phyloP scores from a whole-genome alignment of 2,797 vertebrate species.

The Mastacembelus armatus region DNA sequence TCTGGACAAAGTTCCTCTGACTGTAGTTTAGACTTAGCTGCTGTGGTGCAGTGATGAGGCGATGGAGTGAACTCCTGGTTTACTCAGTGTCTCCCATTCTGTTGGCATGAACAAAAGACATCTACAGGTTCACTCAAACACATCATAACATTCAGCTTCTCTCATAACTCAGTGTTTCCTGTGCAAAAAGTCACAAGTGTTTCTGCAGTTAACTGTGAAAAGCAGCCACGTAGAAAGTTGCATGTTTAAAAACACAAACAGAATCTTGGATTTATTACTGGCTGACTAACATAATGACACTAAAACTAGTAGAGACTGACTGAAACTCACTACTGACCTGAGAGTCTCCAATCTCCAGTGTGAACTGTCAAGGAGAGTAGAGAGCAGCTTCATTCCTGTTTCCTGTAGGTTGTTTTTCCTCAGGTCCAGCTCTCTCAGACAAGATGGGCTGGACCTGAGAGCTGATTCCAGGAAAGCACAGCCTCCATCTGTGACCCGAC shows the following conservation, averaged over 20 bases:
- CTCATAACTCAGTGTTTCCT: not conserved
- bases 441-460: slow-evolving; percentile 15
- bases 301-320: not conserved
- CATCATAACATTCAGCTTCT: not conserved
- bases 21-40: not conserved
- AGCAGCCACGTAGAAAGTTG: not conserved
- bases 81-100: slow-evolving; percentile 13
- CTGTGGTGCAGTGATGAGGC: not conserved
- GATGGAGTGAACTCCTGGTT: not conserved
- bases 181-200: not conserved
- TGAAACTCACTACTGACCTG: slow-evolving; percentile 10
- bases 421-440: slow-evolving; percentile 31
- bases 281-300: not conserved
- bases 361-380: not conserved
- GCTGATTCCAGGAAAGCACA: slow-evolving; percentile 18
- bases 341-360: slow-evolving; percentile 18
- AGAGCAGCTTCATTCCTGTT: slow-evolving; percentile 10
- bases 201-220: not conserved
- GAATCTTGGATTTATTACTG: not conserved
- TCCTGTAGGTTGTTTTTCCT: slow-evolving; percentile 19
- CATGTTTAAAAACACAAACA: not conserved
- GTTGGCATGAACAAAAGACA: not conserved
- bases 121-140: not conserved
- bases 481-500: slow-evolving; percentile 7
- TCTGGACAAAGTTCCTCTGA: not conserved